Conservation (phyloP, 2,797 vertebrate genomes). For the Atherinosoma microstoma region DNA sequence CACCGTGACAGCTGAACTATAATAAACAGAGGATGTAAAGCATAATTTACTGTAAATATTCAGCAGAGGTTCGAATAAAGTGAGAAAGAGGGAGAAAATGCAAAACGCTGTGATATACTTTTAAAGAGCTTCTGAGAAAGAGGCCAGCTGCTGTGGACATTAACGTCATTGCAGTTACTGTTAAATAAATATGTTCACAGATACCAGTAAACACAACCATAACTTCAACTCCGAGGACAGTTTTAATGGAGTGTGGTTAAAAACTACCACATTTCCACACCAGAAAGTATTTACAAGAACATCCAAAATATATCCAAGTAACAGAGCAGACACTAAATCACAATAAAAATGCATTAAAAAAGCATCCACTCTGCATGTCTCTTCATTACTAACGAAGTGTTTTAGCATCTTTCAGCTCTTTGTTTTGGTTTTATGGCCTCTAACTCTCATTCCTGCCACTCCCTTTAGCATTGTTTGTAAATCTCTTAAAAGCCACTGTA, state of each 20-base stretch:
- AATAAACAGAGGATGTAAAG: slow-evolving; percentile 31
- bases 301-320: not conserved
- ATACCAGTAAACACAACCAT: slow-evolving; percentile 6
- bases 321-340: not conserved
- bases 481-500: not conserved
- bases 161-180: slow-evolving; percentile 6
- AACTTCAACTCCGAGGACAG: not conserved
- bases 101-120: not conserved
- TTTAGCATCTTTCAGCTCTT: too few species aligned
- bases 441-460: not conserved
- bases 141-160: slow-evolving; percentile 1
- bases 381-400: too few species aligned
- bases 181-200: slow-evolving; percentile 21
- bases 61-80: not conserved
- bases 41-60: slow-evolving; percentile 24
- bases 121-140: slow-evolving; percentile 4
- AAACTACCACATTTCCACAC: not conserved
- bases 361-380: not conserved
- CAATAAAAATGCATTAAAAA: too few species aligned
- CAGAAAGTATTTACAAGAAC: not conserved
- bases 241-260: slow-evolving; percentile 21
- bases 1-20: slow-evolving; percentile 23
- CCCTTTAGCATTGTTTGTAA: not conserved
- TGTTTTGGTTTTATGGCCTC: not conserved
- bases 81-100: slow-evolving; percentile 1